Percentiles rank a stretch among this genome's conserved stretches.
These are phyloP conservation scores for Cebidichthys violaceus DNA, from an alignment of 2,113 vertebrate genomes.

Conservation along the genomic window DNA sequence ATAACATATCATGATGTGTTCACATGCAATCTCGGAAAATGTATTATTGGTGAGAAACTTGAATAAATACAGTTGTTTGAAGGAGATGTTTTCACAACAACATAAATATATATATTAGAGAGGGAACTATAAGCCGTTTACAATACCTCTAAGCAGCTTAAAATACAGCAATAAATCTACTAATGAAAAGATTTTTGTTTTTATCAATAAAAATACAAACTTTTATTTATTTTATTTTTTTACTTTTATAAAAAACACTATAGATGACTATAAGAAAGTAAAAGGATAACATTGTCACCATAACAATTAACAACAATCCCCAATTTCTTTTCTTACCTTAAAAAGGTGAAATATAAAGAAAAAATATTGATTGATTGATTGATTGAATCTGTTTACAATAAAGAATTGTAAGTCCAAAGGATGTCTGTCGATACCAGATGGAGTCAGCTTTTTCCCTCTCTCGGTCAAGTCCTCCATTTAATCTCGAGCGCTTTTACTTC, in stretches of 20 bases:
- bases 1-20: not conserved
- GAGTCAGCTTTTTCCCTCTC: slow-evolving; percentile 10
- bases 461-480: slow-evolving; percentile 38
- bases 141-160: not conserved
- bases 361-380: not conserved
- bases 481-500: slow-evolving; percentile 51
- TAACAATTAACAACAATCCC: not conserved
- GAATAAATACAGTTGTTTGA: not conserved
- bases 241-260: not conserved
- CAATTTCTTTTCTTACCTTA: not conserved
- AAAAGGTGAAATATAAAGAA: not conserved
- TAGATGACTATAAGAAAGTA: not conserved
- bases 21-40: not conserved
- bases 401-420: slow-evolving; percentile 10
- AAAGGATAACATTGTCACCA: not conserved
- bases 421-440: slow-evolving; percentile 26
- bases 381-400: not conserved
- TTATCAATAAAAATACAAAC: not conserved
- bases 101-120: too few relatives aligned
- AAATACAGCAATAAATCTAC: not conserved
- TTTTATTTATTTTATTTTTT: too few relatives aligned
- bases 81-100: not conserved
- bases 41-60: not conserved
- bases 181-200: not conserved
- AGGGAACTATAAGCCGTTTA: not conserved